Evolutionary conservation across 53 echinoderm and acorn worm genomes (phyloP), one percentile per base, ranked within the genome.

Genomic region (Glandiceps talaboti): DNA sequence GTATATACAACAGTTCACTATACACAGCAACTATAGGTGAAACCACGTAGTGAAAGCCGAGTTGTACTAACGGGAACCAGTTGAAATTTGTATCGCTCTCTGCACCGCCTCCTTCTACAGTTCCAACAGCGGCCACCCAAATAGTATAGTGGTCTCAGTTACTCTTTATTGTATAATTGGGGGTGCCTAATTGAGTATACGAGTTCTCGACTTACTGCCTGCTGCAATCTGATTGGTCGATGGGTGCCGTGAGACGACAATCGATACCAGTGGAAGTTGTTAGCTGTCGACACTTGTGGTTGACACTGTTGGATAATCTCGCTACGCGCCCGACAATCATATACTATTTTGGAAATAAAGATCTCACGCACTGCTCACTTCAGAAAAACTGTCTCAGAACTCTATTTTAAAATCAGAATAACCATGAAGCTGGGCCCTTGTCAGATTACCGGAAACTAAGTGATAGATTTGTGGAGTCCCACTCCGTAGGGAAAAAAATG

Each of bases 41-140:
- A 45, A 45, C 64, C 20, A 45, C 64, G 64, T 45, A 45, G 64
- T 20, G 64, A 45, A 45, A 6, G 64, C 6, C 6, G 64, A 20
- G 6, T 45, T 12, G 6, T 20, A 45, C 64, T 45, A 45, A 45
- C 64, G 64, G 64, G n/a, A 12, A 45, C 64, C 20, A 20, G 64
- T 45, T 6, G 64, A 20, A 12, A 45, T 20, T 45, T 45, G 64
- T 45, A 45, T 45, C 64, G 20, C 6, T 45, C 64, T 45, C 20
- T 20, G 64, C 64, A 45, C 64, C 64, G 64, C 64, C 64, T 45
- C 6, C 64, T 45, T 45, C 45, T 27, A 31, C 75, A 76, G 80
- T 79, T 85, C 33, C 85, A 85, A 80, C 76, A 80, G 85, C 85
- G 80, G 75, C 80, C 85, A 85, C 80, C 85, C 80, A 85, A 80